Base-by-base conservation (phyloP, 2,797 vertebrate genomes). In the Nothura maculosa region DNA sequence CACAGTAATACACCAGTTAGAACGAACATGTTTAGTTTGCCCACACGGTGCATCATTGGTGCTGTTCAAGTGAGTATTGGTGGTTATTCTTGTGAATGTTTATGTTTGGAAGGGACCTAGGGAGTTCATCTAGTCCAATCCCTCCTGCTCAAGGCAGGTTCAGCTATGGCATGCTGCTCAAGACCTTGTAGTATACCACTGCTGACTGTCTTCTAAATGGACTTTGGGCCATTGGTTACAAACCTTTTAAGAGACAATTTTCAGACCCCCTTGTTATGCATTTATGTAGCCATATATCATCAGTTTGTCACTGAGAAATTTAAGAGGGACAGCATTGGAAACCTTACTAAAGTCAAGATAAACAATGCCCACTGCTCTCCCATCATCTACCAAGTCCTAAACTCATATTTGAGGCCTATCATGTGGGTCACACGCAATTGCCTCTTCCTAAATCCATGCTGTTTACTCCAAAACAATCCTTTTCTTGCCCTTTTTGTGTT, bases 41-140 rank as follows among this genome's bases (percentile, higher is more conserved):
- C 13, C 17, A 55, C 0, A 0, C 2, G 50, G 47, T 15, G 32
- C 11, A 58, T 42, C 5, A 52, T 0, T 63, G 43, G 50, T 36
- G 2, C 9, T 47, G 10, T 16, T 61, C 32, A 48, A 27, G 20
- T 7, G 28, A 14, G 2, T 72, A 10, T 17, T 76, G 21, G 14
- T 81, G 30, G 17, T 24, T 45, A 13, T 58, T 81, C 42, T 57
- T 21, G 38, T 12, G 68, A 67, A 78, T 3, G 6, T 10, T 28
- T 60, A 82, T 42, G 7, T 47, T 9, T 1, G 1, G 30, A 89
- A 67, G n/a, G 4, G 15, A 85, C 4, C 22, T 89, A 15, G n/a
- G 21, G 17, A 88, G 36, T 72, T 48, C 48, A 81, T 19, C 27
- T 70, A 74, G 22, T 61, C 73, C 52, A 70, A 47, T 48, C 1